phyloP scores from a whole-genome alignment of 2,113 vertebrate species.

The Poicephalus gulielmi region DNA sequence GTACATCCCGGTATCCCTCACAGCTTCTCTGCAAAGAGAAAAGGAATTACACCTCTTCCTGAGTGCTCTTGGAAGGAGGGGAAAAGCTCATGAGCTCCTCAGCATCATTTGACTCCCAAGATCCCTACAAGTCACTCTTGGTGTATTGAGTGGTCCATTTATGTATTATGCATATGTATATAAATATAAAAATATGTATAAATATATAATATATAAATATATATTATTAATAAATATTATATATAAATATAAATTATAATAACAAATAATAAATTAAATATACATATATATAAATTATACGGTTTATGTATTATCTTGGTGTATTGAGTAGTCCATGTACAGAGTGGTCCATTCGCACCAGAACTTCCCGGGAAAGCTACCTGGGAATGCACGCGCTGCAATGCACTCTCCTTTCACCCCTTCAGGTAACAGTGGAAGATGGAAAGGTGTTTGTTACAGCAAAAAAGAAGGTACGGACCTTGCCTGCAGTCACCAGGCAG shows the following conservation, averaged over 20 bases:
- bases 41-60: neutral
- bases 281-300: too few relatives aligned
- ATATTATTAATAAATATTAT: too few relatives aligned
- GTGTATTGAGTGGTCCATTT: neutral
- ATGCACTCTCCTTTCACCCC: neutral
- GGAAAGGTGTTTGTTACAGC: conserved; percentile 80
- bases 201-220: too few relatives aligned
- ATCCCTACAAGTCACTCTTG: neutral
- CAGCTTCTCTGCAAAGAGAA: neutral
- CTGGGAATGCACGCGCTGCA: neutral
- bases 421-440: conserved; percentile 80
- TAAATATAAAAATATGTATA: too few relatives aligned
- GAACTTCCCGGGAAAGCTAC: neutral
- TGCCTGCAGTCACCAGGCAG: neutral
- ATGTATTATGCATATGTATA: too few relatives aligned
- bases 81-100: neutral
- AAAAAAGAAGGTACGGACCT: conserved; percentile 74
- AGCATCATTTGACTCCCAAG: neutral
- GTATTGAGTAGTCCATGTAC: too few relatives aligned
- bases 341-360: neutral
- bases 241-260: too few relatives aligned
- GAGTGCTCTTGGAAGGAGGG: neutral
- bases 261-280: too few relatives aligned
- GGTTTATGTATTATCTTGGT: too few relatives aligned
- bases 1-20: neutral